These are phyloP conservation scores for Chloroceryle inda DNA, from an alignment of 2,797 vertebrate genomes.

Conservation along the genomic window DNA sequence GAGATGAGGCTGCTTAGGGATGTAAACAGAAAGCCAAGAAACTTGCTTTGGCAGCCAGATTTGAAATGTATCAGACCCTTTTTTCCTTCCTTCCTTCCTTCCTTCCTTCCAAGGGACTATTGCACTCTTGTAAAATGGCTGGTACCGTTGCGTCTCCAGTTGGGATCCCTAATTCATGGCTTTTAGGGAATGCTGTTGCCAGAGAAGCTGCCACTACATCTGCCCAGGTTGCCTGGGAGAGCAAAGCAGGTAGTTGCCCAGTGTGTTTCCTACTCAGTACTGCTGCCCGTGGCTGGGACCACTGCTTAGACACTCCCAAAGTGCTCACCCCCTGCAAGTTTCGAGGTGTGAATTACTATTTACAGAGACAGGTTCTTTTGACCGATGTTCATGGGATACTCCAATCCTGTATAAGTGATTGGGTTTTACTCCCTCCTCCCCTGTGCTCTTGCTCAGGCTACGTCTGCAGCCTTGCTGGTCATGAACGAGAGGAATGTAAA, in stretches of 20 bases:
- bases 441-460: background rate
- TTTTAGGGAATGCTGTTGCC: background rate
- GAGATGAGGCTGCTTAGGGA: conserved; percentile 14
- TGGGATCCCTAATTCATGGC: background rate
- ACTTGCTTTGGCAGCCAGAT: background rate
- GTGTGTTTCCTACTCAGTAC: background rate
- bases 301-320: background rate
- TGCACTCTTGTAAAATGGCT: background rate
- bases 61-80: background rate
- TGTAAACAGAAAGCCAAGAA: background rate
- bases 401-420: background rate
- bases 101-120: background rate
- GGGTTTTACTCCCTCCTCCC: too few relatives aligned
- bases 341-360: rapidly evolving
- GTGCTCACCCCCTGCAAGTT: background rate
- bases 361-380: background rate
- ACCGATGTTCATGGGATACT: background rate
- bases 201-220: background rate
- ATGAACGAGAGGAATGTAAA: background rate
- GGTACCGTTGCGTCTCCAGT: background rate
- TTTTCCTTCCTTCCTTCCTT: background rate
- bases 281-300: background rate
- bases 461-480: background rate
- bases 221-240: background rate
- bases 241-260: background rate